Percentiles rank a stretch among this genome's conserved stretches.
phyloP scores from a whole-genome alignment of 2,113 vertebrate species.

The Pipra filicauda region DNA sequence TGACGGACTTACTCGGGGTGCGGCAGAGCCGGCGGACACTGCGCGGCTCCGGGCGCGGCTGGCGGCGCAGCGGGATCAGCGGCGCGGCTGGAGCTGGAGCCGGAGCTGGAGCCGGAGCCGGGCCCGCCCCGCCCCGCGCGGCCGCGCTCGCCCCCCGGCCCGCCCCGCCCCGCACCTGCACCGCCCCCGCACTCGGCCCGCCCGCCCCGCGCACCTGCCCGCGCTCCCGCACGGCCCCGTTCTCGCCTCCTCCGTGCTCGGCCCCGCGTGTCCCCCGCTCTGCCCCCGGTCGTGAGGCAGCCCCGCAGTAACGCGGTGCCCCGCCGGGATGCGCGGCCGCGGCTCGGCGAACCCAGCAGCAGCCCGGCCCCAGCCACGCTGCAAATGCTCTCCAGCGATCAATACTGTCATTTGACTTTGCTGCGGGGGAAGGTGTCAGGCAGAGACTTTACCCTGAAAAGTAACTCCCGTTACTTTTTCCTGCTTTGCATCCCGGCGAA shows the following conservation, averaged over 20 bases:
- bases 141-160: too few relatives aligned
- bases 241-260: too few relatives aligned
- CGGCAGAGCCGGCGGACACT: not conserved
- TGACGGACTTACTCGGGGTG: slow-evolving; percentile 53
- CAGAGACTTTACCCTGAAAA: not conserved
- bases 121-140: too few relatives aligned
- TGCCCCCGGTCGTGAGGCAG: not conserved
- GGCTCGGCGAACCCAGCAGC: not conserved
- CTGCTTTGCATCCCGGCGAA: not conserved
- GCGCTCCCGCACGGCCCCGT: too few relatives aligned
- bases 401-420: not conserved
- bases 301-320: not conserved
- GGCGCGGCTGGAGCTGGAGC: too few relatives aligned
- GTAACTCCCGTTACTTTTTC: not conserved
- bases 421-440: not conserved
- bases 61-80: not conserved
- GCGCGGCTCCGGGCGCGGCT: slow-evolving; percentile 41
- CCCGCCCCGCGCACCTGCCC: not conserved
- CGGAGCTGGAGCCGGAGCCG: too few relatives aligned
- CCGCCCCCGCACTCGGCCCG: not conserved
- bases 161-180: too few relatives aligned
- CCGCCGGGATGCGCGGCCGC: not conserved
- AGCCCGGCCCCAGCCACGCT: not conserved
- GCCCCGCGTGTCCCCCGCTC: not conserved
- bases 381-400: not conserved